Evolutionary conservation across 2,113 vertebrate genomes (phyloP).

Genomic region (Corythornis cristatus): DNA sequence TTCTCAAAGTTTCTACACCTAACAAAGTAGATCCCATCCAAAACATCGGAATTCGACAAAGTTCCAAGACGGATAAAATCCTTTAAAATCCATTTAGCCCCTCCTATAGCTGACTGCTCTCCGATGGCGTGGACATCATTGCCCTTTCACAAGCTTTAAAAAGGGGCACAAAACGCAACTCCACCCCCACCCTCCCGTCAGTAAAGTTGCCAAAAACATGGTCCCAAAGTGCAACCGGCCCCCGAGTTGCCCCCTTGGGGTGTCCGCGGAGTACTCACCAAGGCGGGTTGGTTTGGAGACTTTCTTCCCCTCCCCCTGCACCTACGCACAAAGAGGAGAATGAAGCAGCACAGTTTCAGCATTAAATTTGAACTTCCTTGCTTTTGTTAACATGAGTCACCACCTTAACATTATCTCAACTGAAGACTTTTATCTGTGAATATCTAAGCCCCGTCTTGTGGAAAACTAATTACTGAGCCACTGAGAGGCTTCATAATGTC

Average conservation of each 20-base stretch:
- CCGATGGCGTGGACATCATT: neutral
- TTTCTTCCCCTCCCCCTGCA: constrained; percentile 46
- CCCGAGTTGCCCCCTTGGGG: constrained; percentile 12
- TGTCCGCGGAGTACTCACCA: neutral
- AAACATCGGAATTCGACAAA: neutral
- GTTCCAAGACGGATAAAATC: neutral
- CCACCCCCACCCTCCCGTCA: neutral
- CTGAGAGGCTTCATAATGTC: constrained; percentile 89
- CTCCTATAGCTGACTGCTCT: neutral
- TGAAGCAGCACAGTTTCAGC: constrained; percentile 70
- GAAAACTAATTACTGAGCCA: constrained; percentile 90
- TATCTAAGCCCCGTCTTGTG: constrained; percentile 86
- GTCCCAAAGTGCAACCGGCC: constrained; percentile 10
- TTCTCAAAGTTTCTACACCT: neutral
- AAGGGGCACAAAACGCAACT: neutral
- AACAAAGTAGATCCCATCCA: neutral
- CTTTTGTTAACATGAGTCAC: constrained; percentile 79
- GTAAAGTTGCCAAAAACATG: constrained; percentile 30
- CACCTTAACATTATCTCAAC: constrained; percentile 77
- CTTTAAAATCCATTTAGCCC: neutral
- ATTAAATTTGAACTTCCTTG: constrained; percentile 76
- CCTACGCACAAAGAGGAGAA: constrained; percentile 64
- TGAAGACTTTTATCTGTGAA: constrained; percentile 83
- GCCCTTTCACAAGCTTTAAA: neutral
- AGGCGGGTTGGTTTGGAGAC: neutral